Evolutionary conservation across 2,888 invertebrate genomes (phyloP).

Genomic region (Elgonia sp.): DNA sequence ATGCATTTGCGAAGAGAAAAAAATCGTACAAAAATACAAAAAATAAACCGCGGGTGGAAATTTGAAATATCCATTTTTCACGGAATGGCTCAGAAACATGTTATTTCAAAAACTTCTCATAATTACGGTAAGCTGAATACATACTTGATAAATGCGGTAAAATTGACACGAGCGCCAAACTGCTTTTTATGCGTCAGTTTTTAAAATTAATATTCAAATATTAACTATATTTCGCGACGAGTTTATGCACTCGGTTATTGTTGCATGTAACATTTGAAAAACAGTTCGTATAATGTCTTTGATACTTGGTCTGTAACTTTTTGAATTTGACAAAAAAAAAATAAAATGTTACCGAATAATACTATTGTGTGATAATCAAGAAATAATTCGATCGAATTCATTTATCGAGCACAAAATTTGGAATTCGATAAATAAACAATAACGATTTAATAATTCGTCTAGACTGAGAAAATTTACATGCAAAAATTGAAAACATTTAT

Average conservation of each 20-base stretch:
- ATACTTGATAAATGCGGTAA: slow-evolving; percentile 62
- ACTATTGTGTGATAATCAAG: no score
- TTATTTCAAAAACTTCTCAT: slow-evolving; percentile 67
- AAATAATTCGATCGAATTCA: no score
- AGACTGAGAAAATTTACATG: neutral
- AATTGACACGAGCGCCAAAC: slow-evolving; percentile 46
- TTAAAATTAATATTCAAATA: slow-evolving; percentile 67
- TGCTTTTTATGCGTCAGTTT: slow-evolving; percentile 58
- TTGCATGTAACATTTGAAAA: slow-evolving; percentile 34
- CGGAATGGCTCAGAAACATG: slow-evolving; percentile 47
- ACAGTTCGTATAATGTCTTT: slow-evolving; percentile 47
- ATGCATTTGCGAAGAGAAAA: slow-evolving; percentile 57
- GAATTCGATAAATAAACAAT: slow-evolving; percentile 6
- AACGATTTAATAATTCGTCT: slow-evolving; percentile 3
- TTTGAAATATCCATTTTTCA: slow-evolving; percentile 58
- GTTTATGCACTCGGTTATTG: slow-evolving; percentile 32
- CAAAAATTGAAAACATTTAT: neutral
- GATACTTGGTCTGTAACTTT: neutral
- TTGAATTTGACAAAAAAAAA: neutral
- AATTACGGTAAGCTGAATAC: slow-evolving; percentile 65
- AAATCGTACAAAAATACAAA: slow-evolving; percentile 58
- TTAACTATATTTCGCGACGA: slow-evolving; percentile 51
- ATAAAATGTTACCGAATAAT: neutral
- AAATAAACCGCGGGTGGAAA: slow-evolving; percentile 46
- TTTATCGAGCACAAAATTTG: no score